A percentile compares a stretch with the other conserved stretches of the same genome.
phyloP scores from a whole-genome alignment of 1,140 invertebrate genomes.

The Diabrotica virgifera region DNA sequence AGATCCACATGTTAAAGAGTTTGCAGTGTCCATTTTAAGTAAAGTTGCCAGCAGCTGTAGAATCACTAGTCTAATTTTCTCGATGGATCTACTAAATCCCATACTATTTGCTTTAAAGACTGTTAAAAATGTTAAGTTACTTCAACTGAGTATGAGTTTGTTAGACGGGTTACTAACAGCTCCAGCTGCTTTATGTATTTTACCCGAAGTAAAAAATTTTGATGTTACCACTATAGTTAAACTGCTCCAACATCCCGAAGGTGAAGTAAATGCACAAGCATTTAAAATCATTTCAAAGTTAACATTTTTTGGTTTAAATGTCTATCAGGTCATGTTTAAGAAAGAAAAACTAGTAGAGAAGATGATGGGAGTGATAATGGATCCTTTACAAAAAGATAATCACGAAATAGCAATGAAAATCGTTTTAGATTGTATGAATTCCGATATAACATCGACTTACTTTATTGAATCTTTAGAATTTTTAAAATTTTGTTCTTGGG shows the following conservation, averaged over 20 bases:
- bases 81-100: conserved; percentile 27
- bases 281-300: conserved; percentile 30
- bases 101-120: conserved; percentile 30
- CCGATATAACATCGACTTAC: conserved; percentile 30
- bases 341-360: conserved; percentile 30
- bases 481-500: conserved; percentile 38
- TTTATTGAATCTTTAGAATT: conserved; percentile 37
- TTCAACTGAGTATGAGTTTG: conserved; percentile 25
- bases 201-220: conserved; percentile 27
- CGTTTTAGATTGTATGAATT: conserved; percentile 31
- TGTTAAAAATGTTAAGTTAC: conserved; percentile 25
- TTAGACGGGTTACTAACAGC: conserved; percentile 31
- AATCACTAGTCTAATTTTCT: conserved; percentile 28
- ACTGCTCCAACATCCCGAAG: conserved; percentile 25
- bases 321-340: conserved; percentile 25
- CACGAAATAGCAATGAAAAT: conserved; percentile 27
- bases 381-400: conserved; percentile 21
- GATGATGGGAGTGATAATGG: conserved; percentile 32
- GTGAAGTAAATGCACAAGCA: conserved; percentile 18
- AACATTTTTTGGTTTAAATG: conserved; percentile 26
- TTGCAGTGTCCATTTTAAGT: conserved; percentile 28
- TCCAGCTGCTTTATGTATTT: conserved; percentile 21
- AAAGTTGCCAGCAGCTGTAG: conserved; percentile 25
- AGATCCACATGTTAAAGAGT: conserved; percentile 32
- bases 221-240: conserved; percentile 24